Evolutionary conservation across 2,797 vertebrate species (phyloP).

Genomic region (Etheostoma perlongum): DNA sequence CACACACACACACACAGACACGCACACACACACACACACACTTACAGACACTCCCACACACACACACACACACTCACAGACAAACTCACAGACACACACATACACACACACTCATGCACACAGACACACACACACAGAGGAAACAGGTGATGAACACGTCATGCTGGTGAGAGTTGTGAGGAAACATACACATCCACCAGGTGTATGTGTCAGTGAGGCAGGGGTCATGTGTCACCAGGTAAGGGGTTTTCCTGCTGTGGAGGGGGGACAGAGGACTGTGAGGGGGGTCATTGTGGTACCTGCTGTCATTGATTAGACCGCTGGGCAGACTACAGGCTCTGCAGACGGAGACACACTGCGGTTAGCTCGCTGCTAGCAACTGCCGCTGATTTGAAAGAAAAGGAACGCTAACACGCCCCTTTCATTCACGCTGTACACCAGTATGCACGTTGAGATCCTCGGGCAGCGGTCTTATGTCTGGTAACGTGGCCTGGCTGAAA

Average conservation of each 20-base stretch:
- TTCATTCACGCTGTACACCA: no score
- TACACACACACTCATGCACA: slow-evolving; percentile 8
- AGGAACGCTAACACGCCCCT: slow-evolving; percentile 16
- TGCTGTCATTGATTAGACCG: slow-evolving; percentile 87
- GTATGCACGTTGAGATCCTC: no score
- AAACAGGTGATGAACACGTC: slow-evolving; percentile 43
- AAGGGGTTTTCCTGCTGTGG: slow-evolving; percentile 49
- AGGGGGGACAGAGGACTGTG: slow-evolving; percentile 34
- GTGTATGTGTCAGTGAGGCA: slow-evolving; percentile 44
- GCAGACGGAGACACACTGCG: slow-evolving; percentile 75
- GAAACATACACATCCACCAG: slow-evolving; percentile 43
- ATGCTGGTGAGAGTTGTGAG: slow-evolving; percentile 56
- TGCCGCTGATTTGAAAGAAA: not conserved
- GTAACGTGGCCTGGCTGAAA: no score
- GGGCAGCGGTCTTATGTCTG: no score
- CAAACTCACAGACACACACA: no score
- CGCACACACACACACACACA: not conserved
- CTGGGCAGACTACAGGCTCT: slow-evolving; percentile 83
- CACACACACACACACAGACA: no score
- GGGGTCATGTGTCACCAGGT: slow-evolving; percentile 68
- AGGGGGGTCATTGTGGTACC: slow-evolving; percentile 73
- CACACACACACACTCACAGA: no score
- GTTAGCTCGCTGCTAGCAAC: slow-evolving; percentile 51
- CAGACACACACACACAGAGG: slow-evolving; percentile 53
- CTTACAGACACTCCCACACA: no score